These are phyloP conservation scores for Takifugu bimaculatus DNA, from an alignment of 2,113 vertebrate species.

Conservation along the genomic window DNA sequence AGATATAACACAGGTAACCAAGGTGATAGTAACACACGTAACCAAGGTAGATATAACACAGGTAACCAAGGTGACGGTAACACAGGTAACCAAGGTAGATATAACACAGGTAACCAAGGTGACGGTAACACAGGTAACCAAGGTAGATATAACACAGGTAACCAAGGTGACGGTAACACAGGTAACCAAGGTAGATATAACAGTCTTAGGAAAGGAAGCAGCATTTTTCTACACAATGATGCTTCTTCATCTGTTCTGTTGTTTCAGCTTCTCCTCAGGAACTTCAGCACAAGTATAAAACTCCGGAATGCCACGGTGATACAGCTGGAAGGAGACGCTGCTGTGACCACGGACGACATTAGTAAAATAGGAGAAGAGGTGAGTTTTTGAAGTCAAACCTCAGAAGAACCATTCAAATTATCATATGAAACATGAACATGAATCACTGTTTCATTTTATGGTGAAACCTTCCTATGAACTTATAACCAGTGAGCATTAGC, in stretches of 20 bases:
- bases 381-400: not conserved
- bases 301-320: slow-evolving; percentile 65
- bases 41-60: slow-evolving; percentile 67
- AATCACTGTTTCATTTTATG: too few species aligned
- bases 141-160: slow-evolving; percentile 59
- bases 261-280: slow-evolving; percentile 72
- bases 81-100: slow-evolving; percentile 67
- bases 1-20: not conserved
- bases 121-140: slow-evolving; percentile 24
- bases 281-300: slow-evolving; percentile 56
- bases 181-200: not conserved
- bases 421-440: not conserved
- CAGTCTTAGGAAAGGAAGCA: too few species aligned
- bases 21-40: not conserved
- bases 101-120: too few species aligned
- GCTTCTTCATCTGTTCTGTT: not conserved
- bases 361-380: slow-evolving; percentile 77
- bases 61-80: too few species aligned
- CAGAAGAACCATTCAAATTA: too few species aligned
- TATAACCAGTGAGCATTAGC: not conserved
- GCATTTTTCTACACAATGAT: too few species aligned
- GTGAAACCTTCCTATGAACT: too few species aligned
- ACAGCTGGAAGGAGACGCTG: slow-evolving; percentile 72
- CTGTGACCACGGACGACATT: slow-evolving; percentile 64
- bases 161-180: not conserved